These are phyloP conservation scores for Colostygia pectinataria DNA, from an alignment of 2,888 invertebrate genomes.

Conservation along the genomic window DNA sequence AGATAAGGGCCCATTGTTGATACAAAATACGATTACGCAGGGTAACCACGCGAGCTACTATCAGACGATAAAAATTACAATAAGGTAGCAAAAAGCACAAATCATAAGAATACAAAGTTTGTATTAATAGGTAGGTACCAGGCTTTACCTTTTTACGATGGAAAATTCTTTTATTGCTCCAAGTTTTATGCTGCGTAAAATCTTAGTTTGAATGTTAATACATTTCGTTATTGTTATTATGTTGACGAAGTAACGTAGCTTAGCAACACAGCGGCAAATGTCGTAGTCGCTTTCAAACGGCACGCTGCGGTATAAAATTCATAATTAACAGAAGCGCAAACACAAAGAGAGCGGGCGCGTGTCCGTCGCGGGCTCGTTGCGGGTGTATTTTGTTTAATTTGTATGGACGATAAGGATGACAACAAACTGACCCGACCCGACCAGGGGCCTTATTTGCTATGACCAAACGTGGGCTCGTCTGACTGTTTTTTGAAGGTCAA, in stretches of 20 bases:
- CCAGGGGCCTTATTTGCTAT: too few species aligned
- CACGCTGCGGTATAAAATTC: too few species aligned
- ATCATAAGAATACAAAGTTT: conserved; percentile 73
- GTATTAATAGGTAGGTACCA: conserved; percentile 67
- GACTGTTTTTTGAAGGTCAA: too few species aligned
- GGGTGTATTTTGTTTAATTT: too few species aligned
- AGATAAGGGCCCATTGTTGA: conserved; percentile 75
- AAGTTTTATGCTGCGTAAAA: conserved; percentile 51
- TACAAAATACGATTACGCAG: conserved; percentile 78
- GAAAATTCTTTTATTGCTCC: conserved; percentile 55
- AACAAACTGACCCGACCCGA: too few species aligned
- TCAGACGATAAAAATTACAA: conserved; percentile 75
- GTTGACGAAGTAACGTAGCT: conserved; percentile 23
- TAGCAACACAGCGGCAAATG: conserved; percentile 11
- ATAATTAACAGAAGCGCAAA: too few species aligned
- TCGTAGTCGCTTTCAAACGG: not conserved
- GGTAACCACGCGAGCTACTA: conserved; percentile 69
- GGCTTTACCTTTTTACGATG: conserved; percentile 61
- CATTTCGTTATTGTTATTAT: conserved; percentile 39
- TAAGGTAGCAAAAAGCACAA: conserved; percentile 70
- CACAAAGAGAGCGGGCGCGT: too few species aligned
- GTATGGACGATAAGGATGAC: too few species aligned
- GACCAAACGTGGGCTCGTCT: too few species aligned
- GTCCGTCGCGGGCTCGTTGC: too few species aligned
- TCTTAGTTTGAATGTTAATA: conserved; percentile 48